These are phyloP conservation scores for Hoplostethus mediterraneus DNA, from an alignment of 2,797 vertebrate species.

Conservation along the genomic window DNA sequence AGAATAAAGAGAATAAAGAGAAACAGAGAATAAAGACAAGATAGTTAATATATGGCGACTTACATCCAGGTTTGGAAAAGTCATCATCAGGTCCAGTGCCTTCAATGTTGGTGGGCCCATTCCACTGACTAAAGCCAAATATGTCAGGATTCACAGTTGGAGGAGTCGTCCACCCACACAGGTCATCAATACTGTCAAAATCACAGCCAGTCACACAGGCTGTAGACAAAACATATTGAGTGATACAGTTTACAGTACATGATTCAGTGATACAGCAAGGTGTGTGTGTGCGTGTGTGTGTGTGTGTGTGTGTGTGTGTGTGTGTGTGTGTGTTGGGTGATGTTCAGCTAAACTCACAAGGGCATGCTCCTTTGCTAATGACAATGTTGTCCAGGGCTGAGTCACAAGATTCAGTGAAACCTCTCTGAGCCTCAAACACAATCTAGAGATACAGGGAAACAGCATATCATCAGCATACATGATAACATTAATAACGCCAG, in stretches of 20 bases:
- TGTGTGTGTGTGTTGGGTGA: neutral
- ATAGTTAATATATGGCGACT: constrained; percentile 47
- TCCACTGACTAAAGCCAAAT: constrained; percentile 76
- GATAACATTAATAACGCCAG: no score
- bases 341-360: constrained; percentile 72
- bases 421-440: constrained; percentile 83
- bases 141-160: neutral
- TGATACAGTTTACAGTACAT: no score
- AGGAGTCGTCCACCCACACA: constrained; percentile 82
- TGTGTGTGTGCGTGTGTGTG: neutral
- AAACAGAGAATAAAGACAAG: no score
- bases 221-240: constrained; percentile 52
- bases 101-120: constrained; percentile 59
- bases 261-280: neutral
- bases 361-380: constrained; percentile 84
- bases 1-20: no score
- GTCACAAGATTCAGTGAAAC: constrained; percentile 74
- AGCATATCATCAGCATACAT: neutral
- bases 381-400: constrained; percentile 85
- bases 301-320: neutral
- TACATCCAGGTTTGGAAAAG: constrained; percentile 88
- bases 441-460: constrained; percentile 69
- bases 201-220: constrained; percentile 82
- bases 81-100: constrained; percentile 85
- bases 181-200: constrained; percentile 73